Conservation (phyloP, 2,113 vertebrate species). For the Bufo bufo region DNA sequence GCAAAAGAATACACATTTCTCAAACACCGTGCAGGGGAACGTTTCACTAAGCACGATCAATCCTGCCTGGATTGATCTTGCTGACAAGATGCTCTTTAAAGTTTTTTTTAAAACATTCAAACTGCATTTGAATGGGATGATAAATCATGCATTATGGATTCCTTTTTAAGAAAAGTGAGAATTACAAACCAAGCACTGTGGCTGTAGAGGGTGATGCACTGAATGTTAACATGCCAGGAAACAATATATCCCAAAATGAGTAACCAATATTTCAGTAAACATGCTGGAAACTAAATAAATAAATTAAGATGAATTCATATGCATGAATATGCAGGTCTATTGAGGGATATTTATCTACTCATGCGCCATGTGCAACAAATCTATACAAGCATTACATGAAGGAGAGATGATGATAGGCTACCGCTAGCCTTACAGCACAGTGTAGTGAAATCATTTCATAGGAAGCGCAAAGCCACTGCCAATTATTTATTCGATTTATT, state of each 20-base stretch:
- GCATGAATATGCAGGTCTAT: background rate
- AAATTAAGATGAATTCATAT: background rate
- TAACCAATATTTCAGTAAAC: constrained; percentile 5
- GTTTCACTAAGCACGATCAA: too few species aligned
- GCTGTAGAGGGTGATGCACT: background rate
- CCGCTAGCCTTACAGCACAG: background rate
- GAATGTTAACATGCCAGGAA: constrained; percentile 5
- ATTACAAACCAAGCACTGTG: background rate
- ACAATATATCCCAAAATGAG: background rate
- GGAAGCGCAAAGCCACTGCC: constrained; percentile 1
- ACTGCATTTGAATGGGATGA: background rate
- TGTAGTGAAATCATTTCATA: background rate
- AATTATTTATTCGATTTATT: constrained; percentile 1
- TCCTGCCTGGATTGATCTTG: too few species aligned
- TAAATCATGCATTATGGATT: constrained; percentile 2
- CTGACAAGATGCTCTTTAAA: too few species aligned
- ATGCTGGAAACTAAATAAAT: background rate
- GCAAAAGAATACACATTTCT: too few species aligned
- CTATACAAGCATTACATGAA: background rate
- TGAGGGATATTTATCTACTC: background rate
- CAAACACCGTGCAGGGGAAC: too few species aligned
- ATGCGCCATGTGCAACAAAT: background rate
- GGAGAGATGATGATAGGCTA: background rate
- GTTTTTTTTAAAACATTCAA: too few species aligned
- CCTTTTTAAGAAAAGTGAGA: background rate